Percentiles rank a stretch among this genome's conserved stretches.
phyloP scores from a whole-genome alignment of 2,888 invertebrate species.

The Tetranychus piercei region DNA sequence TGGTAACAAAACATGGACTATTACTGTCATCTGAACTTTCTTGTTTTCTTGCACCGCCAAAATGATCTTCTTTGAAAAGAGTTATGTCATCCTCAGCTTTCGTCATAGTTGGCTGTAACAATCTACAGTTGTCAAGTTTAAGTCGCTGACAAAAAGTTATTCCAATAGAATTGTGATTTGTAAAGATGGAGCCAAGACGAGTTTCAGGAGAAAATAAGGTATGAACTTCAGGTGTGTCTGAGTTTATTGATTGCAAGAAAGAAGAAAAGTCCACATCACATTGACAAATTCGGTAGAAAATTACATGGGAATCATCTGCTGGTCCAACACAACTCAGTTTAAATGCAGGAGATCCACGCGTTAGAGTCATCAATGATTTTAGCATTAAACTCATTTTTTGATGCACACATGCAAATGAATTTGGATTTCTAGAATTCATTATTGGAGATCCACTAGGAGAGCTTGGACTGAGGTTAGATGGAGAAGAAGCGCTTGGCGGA shows the following conservation, averaged over 20 bases:
- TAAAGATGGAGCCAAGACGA: slow-evolving; percentile 17
- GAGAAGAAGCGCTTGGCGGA: not conserved
- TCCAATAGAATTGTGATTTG: slow-evolving; percentile 16
- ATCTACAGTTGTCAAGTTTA: slow-evolving; percentile 8
- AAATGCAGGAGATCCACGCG: slow-evolving; percentile 79
- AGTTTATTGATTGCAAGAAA: slow-evolving; percentile 4
- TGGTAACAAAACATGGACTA: not conserved
- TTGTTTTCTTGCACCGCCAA: not conserved
- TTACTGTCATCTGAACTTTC: not conserved
- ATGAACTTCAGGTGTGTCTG: slow-evolving; percentile 2
- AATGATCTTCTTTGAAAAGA: slow-evolving; percentile 2
- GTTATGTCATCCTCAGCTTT: not conserved
- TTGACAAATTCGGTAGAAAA: slow-evolving; percentile 53
- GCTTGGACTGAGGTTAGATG: not conserved
- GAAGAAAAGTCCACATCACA: slow-evolving; percentile 36
- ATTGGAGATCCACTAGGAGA: not conserved
- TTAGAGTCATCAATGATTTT: slow-evolving; percentile 69
- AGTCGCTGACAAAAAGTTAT: slow-evolving; percentile 19
- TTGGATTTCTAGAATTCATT: not conserved
- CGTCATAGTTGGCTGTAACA: not conserved
- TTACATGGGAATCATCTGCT: slow-evolving; percentile 65
- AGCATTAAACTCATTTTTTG: slow-evolving; percentile 77
- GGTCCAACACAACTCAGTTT: slow-evolving; percentile 63
- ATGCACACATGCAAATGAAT: slow-evolving; percentile 40
- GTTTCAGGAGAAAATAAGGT: slow-evolving; percentile 13